These are phyloP conservation scores for Podargus strigoides DNA, from an alignment of 2,797 vertebrate genomes.

Conservation along the genomic window DNA sequence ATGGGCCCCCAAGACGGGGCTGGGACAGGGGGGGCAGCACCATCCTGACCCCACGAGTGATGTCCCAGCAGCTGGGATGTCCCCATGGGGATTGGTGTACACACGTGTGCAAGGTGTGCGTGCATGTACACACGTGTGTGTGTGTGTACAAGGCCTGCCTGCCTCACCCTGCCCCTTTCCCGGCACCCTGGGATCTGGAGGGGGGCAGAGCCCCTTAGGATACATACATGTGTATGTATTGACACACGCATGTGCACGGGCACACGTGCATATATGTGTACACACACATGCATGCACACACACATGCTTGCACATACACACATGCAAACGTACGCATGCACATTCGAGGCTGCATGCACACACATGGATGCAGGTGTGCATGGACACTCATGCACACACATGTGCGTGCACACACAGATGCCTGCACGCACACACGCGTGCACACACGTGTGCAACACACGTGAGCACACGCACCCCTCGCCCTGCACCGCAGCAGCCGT, in stretches of 20 bases:
- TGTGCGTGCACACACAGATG: rapidly evolving
- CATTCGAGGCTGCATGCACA: too few species aligned
- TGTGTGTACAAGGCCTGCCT: neutral
- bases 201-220: neutral
- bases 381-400: too few species aligned
- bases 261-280: too few species aligned
- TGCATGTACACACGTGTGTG: rapidly evolving
- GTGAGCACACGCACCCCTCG: rapidly evolving
- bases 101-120: rapidly evolving
- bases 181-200: neutral
- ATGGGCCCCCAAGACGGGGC: rapidly evolving
- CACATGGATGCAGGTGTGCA: too few species aligned
- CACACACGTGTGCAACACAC: neutral
- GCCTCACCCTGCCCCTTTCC: neutral
- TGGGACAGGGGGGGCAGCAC: rapidly evolving
- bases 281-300: too few species aligned
- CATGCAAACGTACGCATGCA: rapidly evolving
- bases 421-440: neutral
- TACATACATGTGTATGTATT: too few species aligned
- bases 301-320: rapidly evolving
- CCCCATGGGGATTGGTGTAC: neutral
- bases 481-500: rapidly evolving
- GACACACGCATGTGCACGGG: rapidly evolving
- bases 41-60: rapidly evolving
- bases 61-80: rapidly evolving